Percentiles rank a stretch among this genome's conserved stretches.
These are phyloP conservation scores for Aporophyla nigra DNA, from an alignment of 2,888 invertebrate species.

Conservation along the genomic window DNA sequence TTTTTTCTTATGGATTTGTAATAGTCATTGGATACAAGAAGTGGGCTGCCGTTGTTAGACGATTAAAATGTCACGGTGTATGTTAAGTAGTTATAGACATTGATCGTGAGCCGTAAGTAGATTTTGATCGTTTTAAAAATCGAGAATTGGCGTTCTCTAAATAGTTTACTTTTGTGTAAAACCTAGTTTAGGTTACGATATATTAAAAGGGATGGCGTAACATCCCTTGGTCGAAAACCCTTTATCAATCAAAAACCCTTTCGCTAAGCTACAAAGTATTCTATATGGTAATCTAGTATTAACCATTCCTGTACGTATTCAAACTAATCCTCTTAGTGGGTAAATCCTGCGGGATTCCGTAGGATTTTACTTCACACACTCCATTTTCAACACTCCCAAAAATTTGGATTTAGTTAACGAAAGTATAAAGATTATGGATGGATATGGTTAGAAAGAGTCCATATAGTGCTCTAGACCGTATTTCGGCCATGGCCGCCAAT, in stretches of 20 bases:
- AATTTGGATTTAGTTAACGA: no score
- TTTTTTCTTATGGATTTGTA: no score
- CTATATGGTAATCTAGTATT: slow-evolving; percentile 42
- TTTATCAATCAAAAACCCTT: slow-evolving; percentile 26
- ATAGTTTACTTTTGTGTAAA: no score
- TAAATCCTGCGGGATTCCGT: not conserved
- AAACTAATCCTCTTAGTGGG: slow-evolving; percentile 4
- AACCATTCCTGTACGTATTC: slow-evolving; percentile 15
- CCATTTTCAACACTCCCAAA: not conserved
- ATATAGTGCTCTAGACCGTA: not conserved
- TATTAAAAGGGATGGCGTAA: not conserved
- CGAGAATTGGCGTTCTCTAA: no score
- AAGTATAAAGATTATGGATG: not conserved
- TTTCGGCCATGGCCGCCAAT: no score
- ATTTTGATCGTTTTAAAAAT: no score
- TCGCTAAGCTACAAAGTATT: slow-evolving; percentile 34
- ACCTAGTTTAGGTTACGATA: not conserved
- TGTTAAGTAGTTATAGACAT: no score
- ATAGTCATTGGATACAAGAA: no score
- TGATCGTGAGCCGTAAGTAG: no score
- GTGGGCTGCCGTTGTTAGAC: no score
- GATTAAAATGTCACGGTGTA: no score
- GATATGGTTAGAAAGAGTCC: not conserved
- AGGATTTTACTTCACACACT: not conserved
- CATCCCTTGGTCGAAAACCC: not conserved